Conservation (phyloP, 2,113 vertebrate species). For the Hypomesus transpacificus region DNA sequence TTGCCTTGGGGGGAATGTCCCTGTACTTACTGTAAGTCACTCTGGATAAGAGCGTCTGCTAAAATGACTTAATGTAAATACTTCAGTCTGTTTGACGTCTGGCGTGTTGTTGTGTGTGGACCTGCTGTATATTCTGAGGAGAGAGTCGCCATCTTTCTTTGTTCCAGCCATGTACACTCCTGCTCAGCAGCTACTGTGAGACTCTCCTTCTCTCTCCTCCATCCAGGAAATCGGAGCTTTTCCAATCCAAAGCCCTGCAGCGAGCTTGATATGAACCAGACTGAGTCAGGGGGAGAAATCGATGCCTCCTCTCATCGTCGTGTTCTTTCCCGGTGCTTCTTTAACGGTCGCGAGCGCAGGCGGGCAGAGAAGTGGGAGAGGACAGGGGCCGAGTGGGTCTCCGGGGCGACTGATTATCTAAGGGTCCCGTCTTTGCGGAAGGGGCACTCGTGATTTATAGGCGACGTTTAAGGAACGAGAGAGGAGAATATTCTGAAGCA, state of each 20-base stretch:
- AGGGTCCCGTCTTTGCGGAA: not conserved
- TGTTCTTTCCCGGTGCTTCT: not conserved
- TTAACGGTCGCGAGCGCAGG: not conserved
- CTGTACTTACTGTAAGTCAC: no score
- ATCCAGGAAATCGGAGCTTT: not conserved
- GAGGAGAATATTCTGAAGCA: slow-evolving; percentile 30
- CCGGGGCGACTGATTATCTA: slow-evolving; percentile 14
- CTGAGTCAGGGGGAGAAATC: not conserved
- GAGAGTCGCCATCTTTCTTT: no score
- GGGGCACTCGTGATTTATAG: slow-evolving; percentile 36
- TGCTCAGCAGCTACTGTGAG: no score
- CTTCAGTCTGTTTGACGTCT: no score
- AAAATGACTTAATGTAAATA: no score
- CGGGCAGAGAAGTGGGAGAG: not conserved
- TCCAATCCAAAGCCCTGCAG: not conserved
- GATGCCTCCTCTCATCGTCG: not conserved
- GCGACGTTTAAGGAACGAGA: slow-evolving; percentile 24
- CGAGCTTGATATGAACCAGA: not conserved
- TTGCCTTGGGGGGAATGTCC: no score
- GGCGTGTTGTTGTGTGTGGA: no score
- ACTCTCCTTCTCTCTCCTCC: no score
- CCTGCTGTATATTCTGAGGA: no score
- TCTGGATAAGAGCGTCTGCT: no score
- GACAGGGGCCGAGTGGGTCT: not conserved
- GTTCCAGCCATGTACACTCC: no score